A percentile compares a stretch with the other conserved stretches of the same genome.
Evolutionary conservation across 2,113 vertebrate genomes (phyloP).

Genomic region (Pluvianellus socialis): DNA sequence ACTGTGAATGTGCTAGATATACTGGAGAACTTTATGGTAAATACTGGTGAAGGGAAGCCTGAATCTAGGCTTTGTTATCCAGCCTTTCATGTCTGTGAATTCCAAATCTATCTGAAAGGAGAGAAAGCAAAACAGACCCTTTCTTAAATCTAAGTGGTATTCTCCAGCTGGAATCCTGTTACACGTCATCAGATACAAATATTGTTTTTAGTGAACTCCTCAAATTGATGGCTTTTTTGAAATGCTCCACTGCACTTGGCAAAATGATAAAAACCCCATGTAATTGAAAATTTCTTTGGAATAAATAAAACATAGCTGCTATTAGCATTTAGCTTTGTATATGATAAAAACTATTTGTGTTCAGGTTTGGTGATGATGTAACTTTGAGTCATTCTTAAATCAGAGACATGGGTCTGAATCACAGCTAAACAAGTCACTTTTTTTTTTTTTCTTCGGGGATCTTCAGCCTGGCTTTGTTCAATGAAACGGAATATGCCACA

Average conservation of each 20-base stretch:
- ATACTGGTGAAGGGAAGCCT: not conserved
- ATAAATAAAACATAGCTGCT: slow-evolving; percentile 12
- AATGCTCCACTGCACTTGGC: not conserved
- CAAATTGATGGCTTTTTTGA: not conserved
- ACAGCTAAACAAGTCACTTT: slow-evolving; percentile 12
- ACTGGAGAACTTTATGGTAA: not conserved
- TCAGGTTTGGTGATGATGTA: slow-evolving; percentile 32
- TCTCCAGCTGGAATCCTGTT: not conserved
- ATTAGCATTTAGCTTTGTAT: slow-evolving; percentile 17
- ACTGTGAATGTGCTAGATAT: not conserved
- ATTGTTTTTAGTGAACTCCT: not conserved
- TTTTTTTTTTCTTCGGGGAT: not conserved
- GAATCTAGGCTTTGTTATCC: not conserved
- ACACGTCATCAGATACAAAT: not conserved
- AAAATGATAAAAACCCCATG: not conserved
- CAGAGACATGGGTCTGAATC: slow-evolving; percentile 26
- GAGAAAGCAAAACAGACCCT: slow-evolving; percentile 3
- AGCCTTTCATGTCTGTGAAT: not conserved
- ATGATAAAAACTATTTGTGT: not conserved
- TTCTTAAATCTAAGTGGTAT: not conserved
- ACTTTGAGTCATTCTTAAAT: slow-evolving; percentile 42
- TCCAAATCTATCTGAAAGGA: not conserved
- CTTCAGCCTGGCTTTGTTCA: slow-evolving; percentile 73
- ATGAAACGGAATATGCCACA: slow-evolving; percentile 66
- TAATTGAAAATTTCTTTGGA: not conserved